Evolutionary conservation across 2,888 invertebrate species (phyloP).

Genomic region (Myathropa florea): DNA sequence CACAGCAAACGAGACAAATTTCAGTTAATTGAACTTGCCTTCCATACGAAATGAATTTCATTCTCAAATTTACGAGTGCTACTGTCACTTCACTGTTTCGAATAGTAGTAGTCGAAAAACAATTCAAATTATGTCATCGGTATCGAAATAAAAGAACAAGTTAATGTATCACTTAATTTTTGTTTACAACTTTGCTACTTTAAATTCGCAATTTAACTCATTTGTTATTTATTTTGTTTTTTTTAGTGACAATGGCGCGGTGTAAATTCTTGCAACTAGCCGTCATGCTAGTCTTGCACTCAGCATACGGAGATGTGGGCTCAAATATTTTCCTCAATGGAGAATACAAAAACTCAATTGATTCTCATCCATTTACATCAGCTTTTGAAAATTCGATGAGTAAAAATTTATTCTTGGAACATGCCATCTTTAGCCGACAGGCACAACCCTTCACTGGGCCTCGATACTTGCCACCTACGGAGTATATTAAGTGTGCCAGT

Average conservation of each 20-base stretch:
- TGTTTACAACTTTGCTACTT: conserved; percentile 2
- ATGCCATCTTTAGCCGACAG: conserved; percentile 78
- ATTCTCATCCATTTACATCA: conserved; percentile 73
- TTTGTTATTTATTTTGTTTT: conserved; percentile 1
- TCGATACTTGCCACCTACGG: conserved; percentile 76
- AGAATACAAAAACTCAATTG: conserved; percentile 76
- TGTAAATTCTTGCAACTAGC: conserved; percentile 64
- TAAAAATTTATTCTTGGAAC: conserved; percentile 77
- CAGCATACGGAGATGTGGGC: conserved; percentile 73
- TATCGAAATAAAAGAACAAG: background rate
- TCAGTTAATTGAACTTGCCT: conserved; percentile 2
- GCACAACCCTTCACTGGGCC: conserved; percentile 78
- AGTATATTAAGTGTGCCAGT: conserved; percentile 75
- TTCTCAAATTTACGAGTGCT: background rate
- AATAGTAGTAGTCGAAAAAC: background rate
- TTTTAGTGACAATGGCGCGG: conserved; percentile 55
- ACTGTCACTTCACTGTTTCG: background rate
- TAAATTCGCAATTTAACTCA: background rate
- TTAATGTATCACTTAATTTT: background rate
- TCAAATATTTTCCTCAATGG: conserved; percentile 78
- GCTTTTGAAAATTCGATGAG: conserved; percentile 73
- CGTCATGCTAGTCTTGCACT: conserved; percentile 53
- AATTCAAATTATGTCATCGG: conserved; percentile 29
- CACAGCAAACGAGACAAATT: background rate
- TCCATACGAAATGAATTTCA: background rate